Evolutionary conservation across 2,797 vertebrate genomes (phyloP).

Genomic region (Xiphophorus birchmanni): DNA sequence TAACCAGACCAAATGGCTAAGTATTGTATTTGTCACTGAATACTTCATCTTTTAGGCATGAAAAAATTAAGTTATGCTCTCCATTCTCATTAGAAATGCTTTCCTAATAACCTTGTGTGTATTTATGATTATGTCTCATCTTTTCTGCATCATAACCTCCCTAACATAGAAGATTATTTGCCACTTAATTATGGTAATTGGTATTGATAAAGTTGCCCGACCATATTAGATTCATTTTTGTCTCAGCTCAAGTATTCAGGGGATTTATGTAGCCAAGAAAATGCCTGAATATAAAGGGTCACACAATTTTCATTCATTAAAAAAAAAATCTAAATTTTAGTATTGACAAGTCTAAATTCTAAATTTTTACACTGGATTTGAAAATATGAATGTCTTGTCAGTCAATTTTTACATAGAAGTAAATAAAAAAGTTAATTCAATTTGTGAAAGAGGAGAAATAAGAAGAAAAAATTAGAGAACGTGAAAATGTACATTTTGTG

Average conservation of each 20-base stretch:
- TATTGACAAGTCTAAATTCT: no score
- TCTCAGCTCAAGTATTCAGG: background rate
- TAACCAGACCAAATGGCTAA: conserved; percentile 53
- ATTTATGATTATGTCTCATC: background rate
- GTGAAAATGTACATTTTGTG: background rate
- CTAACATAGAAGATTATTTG: conserved; percentile 49
- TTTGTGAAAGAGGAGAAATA: background rate
- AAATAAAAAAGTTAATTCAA: no score
- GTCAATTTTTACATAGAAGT: background rate
- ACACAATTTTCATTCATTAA: background rate
- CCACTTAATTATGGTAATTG: conserved; percentile 22
- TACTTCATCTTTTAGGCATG: background rate
- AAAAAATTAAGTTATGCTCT: background rate
- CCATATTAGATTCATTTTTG: background rate
- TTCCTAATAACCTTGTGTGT: conserved; percentile 20
- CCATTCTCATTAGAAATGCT: conserved; percentile 25
- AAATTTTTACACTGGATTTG: background rate
- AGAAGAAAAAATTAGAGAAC: background rate
- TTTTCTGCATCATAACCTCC: conserved; percentile 17
- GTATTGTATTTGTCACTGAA: conserved; percentile 24
- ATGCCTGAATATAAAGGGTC: background rate
- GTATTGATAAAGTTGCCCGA: background rate
- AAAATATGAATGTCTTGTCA: background rate
- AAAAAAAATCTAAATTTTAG: background rate
- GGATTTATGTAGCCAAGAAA: background rate